Evolutionary conservation across 2,888 invertebrate species (phyloP), one percentile per base, ranked within the genome.

Genomic region (Petrolisthes cinctipes): DNA sequence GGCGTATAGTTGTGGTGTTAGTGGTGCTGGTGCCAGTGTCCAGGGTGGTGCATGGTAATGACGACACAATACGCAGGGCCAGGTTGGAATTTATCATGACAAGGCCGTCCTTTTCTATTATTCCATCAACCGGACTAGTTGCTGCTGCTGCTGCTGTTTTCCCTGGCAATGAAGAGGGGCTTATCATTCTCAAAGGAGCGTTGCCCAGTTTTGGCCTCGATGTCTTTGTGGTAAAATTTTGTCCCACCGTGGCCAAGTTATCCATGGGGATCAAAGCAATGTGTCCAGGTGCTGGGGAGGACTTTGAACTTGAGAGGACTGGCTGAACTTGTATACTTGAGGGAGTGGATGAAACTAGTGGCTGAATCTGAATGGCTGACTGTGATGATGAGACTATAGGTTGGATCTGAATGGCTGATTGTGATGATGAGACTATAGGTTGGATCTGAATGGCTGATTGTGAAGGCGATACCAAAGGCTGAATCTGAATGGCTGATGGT

Each of bases 71-170:
- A 5, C 89, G 82, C 57, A 90, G 75, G 11, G 87, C 89, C 6
- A 90, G 88, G 73, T 89, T 90, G 23, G 87, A 85, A 53, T 90
- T 90, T 5, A 90, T 90, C 89, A 90, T 89, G 4, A 90, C 89
- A 14, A 90, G 75, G 4, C 88, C 86, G 82, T 90, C 88, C 61
- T 90, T 87, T 11, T 89, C 88, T 61, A 85, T 17, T 6, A 89
- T 78, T 9, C 80, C 61, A 57, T 88, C 85, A 54, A 82, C 78
- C 53, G 88, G 23, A 56, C 23, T 82, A 51, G 57, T n/a, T 5
- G 61, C n/a, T 37, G 37, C 37, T 37, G 37, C 37, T 11, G 73
- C 66, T 11, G 82, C 61, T 11, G 82, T 56, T 56, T 85, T 85
- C n/a, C 23, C 61, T 14, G 88, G 85, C 11, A 83, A 20, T 14